Evolutionary conservation across 2,113 vertebrate species (phyloP).

Genomic region (Equus przewalskii): DNA sequence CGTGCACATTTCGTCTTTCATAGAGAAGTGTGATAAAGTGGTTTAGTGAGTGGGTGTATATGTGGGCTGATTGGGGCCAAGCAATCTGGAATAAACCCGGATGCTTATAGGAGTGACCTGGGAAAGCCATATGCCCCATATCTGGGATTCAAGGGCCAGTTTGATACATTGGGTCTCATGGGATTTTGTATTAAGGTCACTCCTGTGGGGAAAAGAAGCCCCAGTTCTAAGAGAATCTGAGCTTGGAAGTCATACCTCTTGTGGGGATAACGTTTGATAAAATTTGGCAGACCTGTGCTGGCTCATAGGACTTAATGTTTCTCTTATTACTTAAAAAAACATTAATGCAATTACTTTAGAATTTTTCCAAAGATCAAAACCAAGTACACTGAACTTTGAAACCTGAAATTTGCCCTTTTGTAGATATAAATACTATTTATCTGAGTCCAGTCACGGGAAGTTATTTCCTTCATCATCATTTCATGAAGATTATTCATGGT

Average conservation of each 20-base stretch:
- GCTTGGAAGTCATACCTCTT: neutral
- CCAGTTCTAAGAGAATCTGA: neutral
- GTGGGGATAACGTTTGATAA: neutral
- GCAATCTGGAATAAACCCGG: fast-evolving
- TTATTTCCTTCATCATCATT: neutral
- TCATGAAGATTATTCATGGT: neutral
- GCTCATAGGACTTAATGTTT: neutral
- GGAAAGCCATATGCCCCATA: neutral
- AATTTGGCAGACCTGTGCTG: neutral
- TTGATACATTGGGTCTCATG: neutral
- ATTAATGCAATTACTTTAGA: neutral
- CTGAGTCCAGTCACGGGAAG: neutral
- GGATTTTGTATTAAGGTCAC: neutral
- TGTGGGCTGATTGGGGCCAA: too few relatives aligned
- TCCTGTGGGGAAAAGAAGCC: fast-evolving
- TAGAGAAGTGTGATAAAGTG: neutral
- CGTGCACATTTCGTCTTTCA: neutral
- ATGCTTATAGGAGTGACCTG: neutral
- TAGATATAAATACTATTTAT: neutral
- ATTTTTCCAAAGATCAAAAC: neutral
- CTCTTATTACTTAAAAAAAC: neutral
- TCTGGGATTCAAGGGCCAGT: neutral
- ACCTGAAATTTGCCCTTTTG: neutral
- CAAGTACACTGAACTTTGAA: neutral
- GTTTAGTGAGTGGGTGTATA: fast-evolving